Percentiles rank a stretch among this genome's conserved stretches.
Evolutionary conservation across 2,113 vertebrate species (phyloP).

Genomic region (Erpornis zantholeuca): DNA sequence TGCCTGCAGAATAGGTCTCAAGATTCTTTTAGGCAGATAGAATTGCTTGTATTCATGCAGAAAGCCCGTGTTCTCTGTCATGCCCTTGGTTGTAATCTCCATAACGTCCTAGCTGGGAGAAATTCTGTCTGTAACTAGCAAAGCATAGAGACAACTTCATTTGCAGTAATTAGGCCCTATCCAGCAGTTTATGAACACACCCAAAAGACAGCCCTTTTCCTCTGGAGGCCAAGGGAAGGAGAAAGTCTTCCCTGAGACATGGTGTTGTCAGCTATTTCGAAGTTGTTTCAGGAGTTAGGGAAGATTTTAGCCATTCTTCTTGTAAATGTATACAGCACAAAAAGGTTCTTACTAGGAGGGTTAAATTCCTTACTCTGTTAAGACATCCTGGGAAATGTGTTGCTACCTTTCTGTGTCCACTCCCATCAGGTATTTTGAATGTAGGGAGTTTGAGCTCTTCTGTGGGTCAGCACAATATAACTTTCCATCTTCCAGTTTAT

Average conservation of each 20-base stretch:
- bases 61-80: background rate
- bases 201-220: background rate
- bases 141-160: background rate
- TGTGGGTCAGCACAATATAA: background rate
- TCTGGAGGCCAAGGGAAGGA: background rate
- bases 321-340: accelerated
- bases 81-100: background rate
- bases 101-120: background rate
- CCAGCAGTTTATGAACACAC: background rate
- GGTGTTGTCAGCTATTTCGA: background rate
- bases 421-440: background rate
- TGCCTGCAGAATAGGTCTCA: background rate
- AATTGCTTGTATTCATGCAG: background rate
- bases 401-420: background rate
- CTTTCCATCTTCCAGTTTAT: background rate
- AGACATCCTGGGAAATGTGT: background rate
- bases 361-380: background rate
- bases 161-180: background rate
- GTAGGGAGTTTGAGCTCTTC: background rate
- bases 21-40: background rate
- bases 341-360: background rate
- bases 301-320: background rate
- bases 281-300: background rate
- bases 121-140: background rate
- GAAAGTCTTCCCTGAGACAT: background rate